A percentile compares a stretch with the other conserved stretches of the same genome.
Conservation (phyloP, 2,113 vertebrate genomes). For the Tapirus terrestris region DNA sequence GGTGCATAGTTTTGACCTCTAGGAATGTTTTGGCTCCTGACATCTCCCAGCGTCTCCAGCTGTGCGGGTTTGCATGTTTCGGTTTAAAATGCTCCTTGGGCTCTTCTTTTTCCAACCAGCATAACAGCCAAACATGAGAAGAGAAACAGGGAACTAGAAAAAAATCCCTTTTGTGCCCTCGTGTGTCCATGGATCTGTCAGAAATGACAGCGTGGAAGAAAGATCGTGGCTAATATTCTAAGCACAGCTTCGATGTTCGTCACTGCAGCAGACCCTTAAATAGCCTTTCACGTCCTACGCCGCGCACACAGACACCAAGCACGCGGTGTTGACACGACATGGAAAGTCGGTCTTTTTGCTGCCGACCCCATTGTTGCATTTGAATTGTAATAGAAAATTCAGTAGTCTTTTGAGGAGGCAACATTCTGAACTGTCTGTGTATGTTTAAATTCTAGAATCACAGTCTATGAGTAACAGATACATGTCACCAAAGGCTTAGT, state of each 20-base stretch:
- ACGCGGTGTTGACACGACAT: not conserved
- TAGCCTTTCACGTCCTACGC: not conserved
- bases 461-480: not conserved
- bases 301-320: not conserved
- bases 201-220: not conserved
- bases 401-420: not conserved
- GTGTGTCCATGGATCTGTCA: not conserved
- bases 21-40: not conserved
- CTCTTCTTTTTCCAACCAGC: not conserved
- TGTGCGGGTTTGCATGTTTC: not conserved
- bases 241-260: not conserved
- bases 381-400: not conserved
- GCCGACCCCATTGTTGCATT: not conserved
- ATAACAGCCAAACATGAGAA: not conserved
- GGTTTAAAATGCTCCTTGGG: not conserved
- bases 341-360: not conserved
- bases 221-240: not conserved
- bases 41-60: not conserved
- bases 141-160: not conserved
- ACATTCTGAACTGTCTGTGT: not conserved
- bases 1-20: not conserved
- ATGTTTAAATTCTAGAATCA: constrained; percentile 12
- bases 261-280: not conserved
- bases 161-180: not conserved
- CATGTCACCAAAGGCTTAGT: not conserved